Conservation (phyloP, 64 coral and sea anemone species). For the Montipora cactus region DNA sequence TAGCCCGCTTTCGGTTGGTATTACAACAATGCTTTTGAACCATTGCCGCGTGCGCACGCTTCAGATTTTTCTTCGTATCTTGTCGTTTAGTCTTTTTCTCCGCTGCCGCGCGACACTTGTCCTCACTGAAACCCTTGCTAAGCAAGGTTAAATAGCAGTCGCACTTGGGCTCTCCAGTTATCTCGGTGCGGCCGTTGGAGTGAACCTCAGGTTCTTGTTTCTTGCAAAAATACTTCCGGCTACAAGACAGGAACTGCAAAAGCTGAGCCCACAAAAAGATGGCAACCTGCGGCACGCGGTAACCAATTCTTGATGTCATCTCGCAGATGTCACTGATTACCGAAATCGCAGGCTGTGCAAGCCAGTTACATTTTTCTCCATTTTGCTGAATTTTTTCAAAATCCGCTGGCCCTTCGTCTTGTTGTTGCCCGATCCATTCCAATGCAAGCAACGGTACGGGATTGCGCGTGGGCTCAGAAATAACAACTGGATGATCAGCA, state of each 20-base stretch:
- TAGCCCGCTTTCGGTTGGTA: slow-evolving; percentile 33
- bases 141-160: not conserved
- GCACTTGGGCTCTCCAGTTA: not conserved
- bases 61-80: slow-evolving; percentile 25
- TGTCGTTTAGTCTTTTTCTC: slow-evolving; percentile 24
- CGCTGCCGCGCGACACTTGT: not conserved
- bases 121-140: slow-evolving; percentile 8
- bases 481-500: not conserved
- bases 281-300: slow-evolving; percentile 4
- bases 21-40: not conserved
- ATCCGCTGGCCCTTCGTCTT: not conserved
- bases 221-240: not conserved
- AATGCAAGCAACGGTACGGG: not conserved
- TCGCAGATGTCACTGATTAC: slow-evolving; percentile 37
- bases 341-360: not conserved
- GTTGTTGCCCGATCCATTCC: not conserved
- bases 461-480: not conserved
- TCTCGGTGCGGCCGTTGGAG: not conserved
- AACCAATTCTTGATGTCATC: not conserved
- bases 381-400: not conserved
- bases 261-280: slow-evolving; percentile 38
- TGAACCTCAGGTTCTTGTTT: not conserved
- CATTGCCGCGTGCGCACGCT: not conserved
- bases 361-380: not conserved
- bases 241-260: slow-evolving; percentile 6